phyloP scores from a whole-genome alignment of 1,140 invertebrate genomes.

The Arctopsyche grandis region DNA sequence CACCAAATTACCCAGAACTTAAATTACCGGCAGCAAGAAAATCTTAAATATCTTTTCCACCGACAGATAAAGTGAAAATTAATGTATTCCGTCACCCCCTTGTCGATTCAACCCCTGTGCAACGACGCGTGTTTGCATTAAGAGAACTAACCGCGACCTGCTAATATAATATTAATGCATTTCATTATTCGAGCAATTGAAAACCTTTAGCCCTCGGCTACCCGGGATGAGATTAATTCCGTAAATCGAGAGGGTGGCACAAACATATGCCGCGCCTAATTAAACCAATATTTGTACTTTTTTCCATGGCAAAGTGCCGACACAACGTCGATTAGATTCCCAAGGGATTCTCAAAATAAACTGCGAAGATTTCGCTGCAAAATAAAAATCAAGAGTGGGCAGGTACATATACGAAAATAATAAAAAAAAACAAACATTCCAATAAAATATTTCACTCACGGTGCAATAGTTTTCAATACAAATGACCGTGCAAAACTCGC shows the following conservation, averaged over 20 bases:
- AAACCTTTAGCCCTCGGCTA: conserved; percentile 56
- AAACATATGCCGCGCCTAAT: conserved; percentile 54
- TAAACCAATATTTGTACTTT: conserved; percentile 55
- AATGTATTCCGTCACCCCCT: conserved; percentile 17
- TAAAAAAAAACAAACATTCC: neutral
- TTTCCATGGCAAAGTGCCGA: neutral
- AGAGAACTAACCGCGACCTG: conserved; percentile 57
- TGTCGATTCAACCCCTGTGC: conserved; percentile 2
- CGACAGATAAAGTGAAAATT: neutral
- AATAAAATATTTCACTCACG: conserved; percentile 17
- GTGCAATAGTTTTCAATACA: conserved; percentile 19
- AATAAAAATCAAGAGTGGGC: neutral
- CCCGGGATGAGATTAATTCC: conserved; percentile 41
- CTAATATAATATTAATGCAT: conserved; percentile 69
- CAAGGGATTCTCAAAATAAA: too few species aligned
- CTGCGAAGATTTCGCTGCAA: neutral
- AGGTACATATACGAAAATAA: neutral
- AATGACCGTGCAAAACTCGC: conserved; percentile 22
- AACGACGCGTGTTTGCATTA: conserved; percentile 63
- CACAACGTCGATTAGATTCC: too few species aligned
- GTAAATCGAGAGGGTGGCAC: conserved; percentile 35
- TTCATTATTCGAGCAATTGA: conserved; percentile 67
- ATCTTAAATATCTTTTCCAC: too few species aligned
- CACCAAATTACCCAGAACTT: too few species aligned
- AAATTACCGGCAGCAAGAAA: too few species aligned